phyloP scores from a whole-genome alignment of 2,797 vertebrate species.

The Acomys russatus region DNA sequence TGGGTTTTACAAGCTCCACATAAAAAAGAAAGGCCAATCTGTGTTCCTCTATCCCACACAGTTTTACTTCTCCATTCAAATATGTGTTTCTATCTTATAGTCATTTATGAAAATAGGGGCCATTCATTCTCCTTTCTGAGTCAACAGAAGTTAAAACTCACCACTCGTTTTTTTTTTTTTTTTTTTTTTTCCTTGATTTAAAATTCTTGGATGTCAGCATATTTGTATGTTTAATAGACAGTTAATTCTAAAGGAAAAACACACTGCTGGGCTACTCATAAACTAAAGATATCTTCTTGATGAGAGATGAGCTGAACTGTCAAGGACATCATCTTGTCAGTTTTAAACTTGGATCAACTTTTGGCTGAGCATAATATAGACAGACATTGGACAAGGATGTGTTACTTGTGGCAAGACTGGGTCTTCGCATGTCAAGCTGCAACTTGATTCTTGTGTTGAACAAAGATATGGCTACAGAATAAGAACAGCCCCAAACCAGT shows the following conservation, averaged over 20 bases:
- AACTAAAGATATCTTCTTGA: slow-evolving; percentile 12
- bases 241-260: slow-evolving; percentile 56
- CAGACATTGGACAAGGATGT: slow-evolving; percentile 38
- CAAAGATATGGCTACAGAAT: slow-evolving; percentile 9
- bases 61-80: slow-evolving; percentile 63
- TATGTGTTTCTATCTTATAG: slow-evolving; percentile 52
- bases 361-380: slow-evolving; percentile 10
- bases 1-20: slow-evolving; percentile 41
- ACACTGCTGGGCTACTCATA: slow-evolving; percentile 13
- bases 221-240: slow-evolving; percentile 69
- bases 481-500: neutral
- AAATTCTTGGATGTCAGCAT: slow-evolving; percentile 67
- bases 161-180: slow-evolving; percentile 59
- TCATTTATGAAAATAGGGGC: slow-evolving; percentile 57
- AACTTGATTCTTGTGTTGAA: slow-evolving; percentile 29
- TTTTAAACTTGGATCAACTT: slow-evolving; percentile 74
- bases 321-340: slow-evolving; percentile 47
- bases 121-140: slow-evolving; percentile 45
- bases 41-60: neutral
- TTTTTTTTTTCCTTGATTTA: slow-evolving; percentile 61
- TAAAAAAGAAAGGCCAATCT: slow-evolving; percentile 23
- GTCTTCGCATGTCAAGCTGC: slow-evolving; percentile 11
- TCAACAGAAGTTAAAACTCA: slow-evolving; percentile 61
- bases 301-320: slow-evolving; percentile 46
- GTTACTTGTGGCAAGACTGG: neutral